A percentile compares a stretch with the other conserved stretches of the same genome.
Evolutionary conservation across 2,113 vertebrate genomes (phyloP).

Genomic region (Myanophis thanlyinensis): DNA sequence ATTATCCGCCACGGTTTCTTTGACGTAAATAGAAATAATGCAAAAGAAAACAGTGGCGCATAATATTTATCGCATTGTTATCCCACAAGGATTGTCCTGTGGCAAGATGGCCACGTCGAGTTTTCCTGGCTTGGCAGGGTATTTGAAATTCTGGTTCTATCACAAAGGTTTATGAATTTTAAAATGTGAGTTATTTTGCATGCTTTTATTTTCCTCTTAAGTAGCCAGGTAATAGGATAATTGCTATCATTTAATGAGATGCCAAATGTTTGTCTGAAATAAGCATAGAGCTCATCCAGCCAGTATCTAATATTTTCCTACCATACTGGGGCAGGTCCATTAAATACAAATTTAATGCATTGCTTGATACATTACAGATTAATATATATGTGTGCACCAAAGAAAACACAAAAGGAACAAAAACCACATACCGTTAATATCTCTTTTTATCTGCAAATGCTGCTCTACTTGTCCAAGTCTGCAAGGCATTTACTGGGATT

Average conservation of each 20-base stretch:
- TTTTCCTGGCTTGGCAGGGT: not conserved
- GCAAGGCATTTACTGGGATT: not conserved
- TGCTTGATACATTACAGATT: not conserved
- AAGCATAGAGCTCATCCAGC: not conserved
- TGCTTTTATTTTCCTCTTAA: not conserved
- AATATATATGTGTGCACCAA: not conserved
- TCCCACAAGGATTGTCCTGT: not conserved
- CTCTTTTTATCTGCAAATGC: not conserved
- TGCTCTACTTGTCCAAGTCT: not conserved
- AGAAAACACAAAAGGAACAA: not conserved
- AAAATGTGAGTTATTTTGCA: not conserved
- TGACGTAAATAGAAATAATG: not conserved
- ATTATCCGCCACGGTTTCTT: not conserved
- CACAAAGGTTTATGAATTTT: not conserved
- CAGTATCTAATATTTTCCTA: not conserved
- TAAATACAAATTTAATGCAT: not conserved
- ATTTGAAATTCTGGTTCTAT: not conserved
- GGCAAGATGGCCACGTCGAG: not conserved
- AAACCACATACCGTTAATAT: not conserved
- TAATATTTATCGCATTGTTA: not conserved
- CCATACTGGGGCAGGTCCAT: not conserved
- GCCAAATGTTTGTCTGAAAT: not conserved
- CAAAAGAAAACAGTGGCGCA: not conserved
- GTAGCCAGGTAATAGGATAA: not conserved
- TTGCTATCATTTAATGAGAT: not conserved